phyloP scores from a whole-genome alignment of 2,888 invertebrate species.

The Metallyticus violacea region DNA sequence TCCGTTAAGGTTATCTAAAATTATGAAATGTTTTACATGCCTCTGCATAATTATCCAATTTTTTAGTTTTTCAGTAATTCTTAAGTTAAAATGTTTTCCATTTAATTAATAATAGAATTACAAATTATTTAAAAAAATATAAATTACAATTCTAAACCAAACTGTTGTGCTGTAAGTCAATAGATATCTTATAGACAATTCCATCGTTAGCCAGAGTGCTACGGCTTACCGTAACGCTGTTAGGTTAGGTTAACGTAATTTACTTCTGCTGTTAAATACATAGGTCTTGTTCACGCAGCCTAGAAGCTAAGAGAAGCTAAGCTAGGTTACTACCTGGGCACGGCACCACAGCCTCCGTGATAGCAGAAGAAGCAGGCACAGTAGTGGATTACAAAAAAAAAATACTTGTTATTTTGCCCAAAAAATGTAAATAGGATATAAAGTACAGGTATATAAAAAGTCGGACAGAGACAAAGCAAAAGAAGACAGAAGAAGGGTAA shows the following conservation, averaged over 20 bases:
- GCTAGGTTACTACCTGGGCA: conserved; percentile 33
- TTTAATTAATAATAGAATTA: not conserved
- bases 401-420: not conserved
- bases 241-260: too few species aligned
- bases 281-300: conserved; percentile 21
- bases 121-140: not conserved
- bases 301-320: not conserved
- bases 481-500: conserved; percentile 20
- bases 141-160: too few species aligned
- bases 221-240: too few species aligned
- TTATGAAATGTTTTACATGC: too few species aligned
- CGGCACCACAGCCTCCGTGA: conserved; percentile 11
- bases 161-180: too few species aligned
- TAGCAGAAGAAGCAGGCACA: conserved; percentile 24
- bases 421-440: not conserved
- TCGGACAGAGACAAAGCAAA: conserved; percentile 18
- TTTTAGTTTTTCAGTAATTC: not conserved
- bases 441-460: not conserved
- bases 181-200: too few species aligned
- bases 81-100: too few species aligned
- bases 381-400: not conserved
- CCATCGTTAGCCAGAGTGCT: too few species aligned
- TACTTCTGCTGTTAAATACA: too few species aligned
- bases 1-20: not conserved
- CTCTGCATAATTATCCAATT: not conserved